Base-by-base conservation (phyloP, 2,797 vertebrate species). In the Eospalax fontanierii region DNA sequence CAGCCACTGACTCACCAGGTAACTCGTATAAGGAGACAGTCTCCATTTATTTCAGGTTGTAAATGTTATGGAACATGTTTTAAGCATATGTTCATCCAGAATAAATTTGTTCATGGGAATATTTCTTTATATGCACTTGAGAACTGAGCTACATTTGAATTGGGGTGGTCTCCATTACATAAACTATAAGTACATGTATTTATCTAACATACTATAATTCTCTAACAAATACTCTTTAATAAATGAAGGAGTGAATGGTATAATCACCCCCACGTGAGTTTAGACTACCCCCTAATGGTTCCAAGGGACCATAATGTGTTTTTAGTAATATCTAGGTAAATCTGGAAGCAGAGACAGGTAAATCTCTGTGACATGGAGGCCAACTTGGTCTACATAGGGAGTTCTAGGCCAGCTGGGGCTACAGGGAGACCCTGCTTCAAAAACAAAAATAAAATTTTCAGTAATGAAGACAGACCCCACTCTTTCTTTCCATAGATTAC, bases 111-210 rank as follows among this genome's bases (percentile, higher is more conserved):
- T 85, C 14, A 74, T 59, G 40, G 43, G 10, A 91, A 19, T 87
- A 92, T 86, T 75, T 95, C 26, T 93, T 89, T 89, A 70, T 74
- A 70, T 21, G 14, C 38, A 65, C 50, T 93, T 87, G 54, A 94
- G 94, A 73, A 95, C 38, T 74, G 66, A 79, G 76, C 14, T 81
- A 87, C 70, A 93, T 81, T 90, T 93, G 61, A 95, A 90, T n/a
- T 87, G 26, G 59, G 71, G 73, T 66, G 73, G 16, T 63, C 16
- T 40, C 12, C 59, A 68, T 61, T 88, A 18, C 35, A 85, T 65
- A 90, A 80, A 89, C 87, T 40, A 68, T 83, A 89, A 85, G 71
- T 59, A 43, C 26, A 88, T 70, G 0, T 5, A 78, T 88, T 83
- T 85, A 5, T 71, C 57, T 88, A 92, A 85, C 6, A 78, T 73